Evolutionary conservation across 2,797 vertebrate species (phyloP), one percentile per base, ranked within the genome.

Genomic region (Dendrocincla fuliginosa): DNA sequence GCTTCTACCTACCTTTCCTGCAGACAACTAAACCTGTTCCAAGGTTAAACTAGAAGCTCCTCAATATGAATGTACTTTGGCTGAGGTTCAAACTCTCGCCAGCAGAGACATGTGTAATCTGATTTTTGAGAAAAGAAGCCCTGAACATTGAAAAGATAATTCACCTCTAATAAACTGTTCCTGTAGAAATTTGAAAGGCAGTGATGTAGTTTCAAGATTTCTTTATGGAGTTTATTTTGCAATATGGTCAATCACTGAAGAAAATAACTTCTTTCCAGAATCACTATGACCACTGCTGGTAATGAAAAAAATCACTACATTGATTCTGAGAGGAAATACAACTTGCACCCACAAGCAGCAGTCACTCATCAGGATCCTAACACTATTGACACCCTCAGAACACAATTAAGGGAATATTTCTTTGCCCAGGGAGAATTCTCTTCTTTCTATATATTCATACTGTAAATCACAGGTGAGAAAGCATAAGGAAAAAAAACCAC

Each of bases 1-100:
- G 81, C 53, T 87, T 37, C 55, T 79, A 61, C 56, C 56, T 60
- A 84, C 27, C 71, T 60, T 77, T 57, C 25, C 71, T 32, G 57
- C 57, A 96, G 78, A 94, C 44, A 87, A 77, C 41, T 60, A 60
- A 87, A 77, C 53, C 87, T 65, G 81, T 74, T 93, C 39, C 81
- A 85, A 84, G 67, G 71, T 84, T 82, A 90, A 92, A 87, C 11
- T 19, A 87, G 46, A 69, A 94, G 68, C 64, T 93, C 57, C 83
- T 84, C 7, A 5, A 16, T 25, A 64, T 8, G n/a, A 82, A 63
- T 18, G 16, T 46, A 55, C 4, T 2, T 28, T 77, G 59, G 57
- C 80, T 47, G 49, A 89, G 47, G 74, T 86, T 87, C 80, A 76
- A 76, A 60, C 27, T 63, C 67, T 39, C 46, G 74, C 63, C 55